Evolutionary conservation across 2,797 vertebrate species (phyloP), one percentile per base, ranked within the genome.

Genomic region (Coregonus suidteri): DNA sequence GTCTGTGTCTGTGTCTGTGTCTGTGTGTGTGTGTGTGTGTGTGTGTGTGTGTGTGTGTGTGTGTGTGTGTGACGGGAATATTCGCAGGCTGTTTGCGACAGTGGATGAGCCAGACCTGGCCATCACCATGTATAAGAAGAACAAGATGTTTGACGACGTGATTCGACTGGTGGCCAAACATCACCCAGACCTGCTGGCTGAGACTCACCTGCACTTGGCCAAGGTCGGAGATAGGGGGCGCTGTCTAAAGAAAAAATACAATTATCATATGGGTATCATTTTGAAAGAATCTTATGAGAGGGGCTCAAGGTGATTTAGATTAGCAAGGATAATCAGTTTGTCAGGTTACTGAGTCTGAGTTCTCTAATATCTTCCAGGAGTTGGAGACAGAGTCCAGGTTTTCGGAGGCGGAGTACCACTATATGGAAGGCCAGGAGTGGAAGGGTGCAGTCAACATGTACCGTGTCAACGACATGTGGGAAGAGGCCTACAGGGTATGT

Each of bases 71-170:
- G 35, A 47, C 74, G 70, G 62, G 73, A 71, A 5, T 79, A n/a
- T 86, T 77, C 30, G 59, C 82, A 99, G 98, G 84, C 88, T 99
- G 15, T 98, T 96, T 20, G 84, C 94, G 71, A 95, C 96, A 0
- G 94, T 99, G 74, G 94, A 95, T n/a, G 95, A 98, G 82, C 94
- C 96, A 0, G 97, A 99, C 77, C 83, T 96, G 76, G 97, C 97
- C 83, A 98, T 99, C 79, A 95, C 95, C 76, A 99, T 99, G 98
- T 99, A 97, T 93, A 99, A 97, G 90, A 98, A 96, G 87, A 95
- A 94, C 82, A 95, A 96, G 79, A 92, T 98, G 92, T 97, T 96
- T 1, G 95, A 97, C 11, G 97, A 99, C 71, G 96, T 98, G 85
- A 94, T 98, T 79, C 94, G 94, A 67, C 88, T 99, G 5, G 96